A percentile compares a stretch with the other conserved stretches of the same genome.
Evolutionary conservation across 2,797 vertebrate species (phyloP).

Genomic region (Esox masquinongy): DNA sequence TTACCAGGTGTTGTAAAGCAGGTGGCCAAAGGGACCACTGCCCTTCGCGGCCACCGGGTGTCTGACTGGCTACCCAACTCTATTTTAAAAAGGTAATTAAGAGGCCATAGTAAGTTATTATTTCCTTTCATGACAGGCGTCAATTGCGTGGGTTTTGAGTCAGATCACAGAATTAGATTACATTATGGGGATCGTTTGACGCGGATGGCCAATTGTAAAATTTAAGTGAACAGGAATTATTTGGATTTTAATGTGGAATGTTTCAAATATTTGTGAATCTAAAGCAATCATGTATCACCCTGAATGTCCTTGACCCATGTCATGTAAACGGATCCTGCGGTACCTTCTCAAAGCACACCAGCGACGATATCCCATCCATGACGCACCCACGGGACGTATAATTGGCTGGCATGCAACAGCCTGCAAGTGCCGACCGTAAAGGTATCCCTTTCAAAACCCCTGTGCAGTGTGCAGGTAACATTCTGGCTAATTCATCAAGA

Average conservation of each 20-base stretch:
- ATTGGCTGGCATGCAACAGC: slow-evolving; percentile 55
- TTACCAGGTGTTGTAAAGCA: slow-evolving; percentile 82
- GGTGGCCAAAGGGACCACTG: slow-evolving; percentile 46
- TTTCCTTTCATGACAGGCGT: not conserved
- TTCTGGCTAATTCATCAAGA: not conserved
- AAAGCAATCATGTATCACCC: not conserved
- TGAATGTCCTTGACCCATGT: slow-evolving; percentile 31
- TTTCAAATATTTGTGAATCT: not conserved
- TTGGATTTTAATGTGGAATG: not conserved
- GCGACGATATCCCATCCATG: slow-evolving; percentile 61
- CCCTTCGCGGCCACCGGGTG: slow-evolving; percentile 16
- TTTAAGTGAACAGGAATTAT: not conserved
- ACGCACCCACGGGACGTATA: slow-evolving; percentile 43
- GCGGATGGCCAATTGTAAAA: not conserved
- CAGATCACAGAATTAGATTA: not conserved
- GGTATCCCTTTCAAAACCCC: slow-evolving; percentile 60
- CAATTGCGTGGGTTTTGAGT: not conserved
- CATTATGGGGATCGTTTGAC: not conserved
- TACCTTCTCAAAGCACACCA: not conserved
- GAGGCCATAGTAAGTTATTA: not conserved
- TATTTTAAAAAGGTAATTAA: slow-evolving; percentile 17
- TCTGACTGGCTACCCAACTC: slow-evolving; percentile 25
- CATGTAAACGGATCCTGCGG: slow-evolving; percentile 51
- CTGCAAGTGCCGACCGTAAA: slow-evolving; percentile 56
- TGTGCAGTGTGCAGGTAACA: not conserved